Conservation (phyloP, 2,113 vertebrate species). For the Ariopsis seemanni region DNA sequence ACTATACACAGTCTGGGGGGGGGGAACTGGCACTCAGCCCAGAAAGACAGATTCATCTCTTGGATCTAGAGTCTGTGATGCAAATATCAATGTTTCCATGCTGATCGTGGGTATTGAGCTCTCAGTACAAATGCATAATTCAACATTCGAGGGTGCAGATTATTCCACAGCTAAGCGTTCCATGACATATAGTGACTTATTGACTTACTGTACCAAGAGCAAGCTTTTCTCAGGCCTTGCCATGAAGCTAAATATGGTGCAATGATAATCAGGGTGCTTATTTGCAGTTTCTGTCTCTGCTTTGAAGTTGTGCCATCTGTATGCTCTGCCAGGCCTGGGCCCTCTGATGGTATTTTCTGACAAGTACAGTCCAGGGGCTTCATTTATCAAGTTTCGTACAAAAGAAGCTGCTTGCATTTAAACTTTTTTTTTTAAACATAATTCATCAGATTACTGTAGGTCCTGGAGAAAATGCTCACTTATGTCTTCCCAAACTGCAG, state of each 20-base stretch:
- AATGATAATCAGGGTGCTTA: slow-evolving; percentile 35
- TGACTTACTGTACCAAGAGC: slow-evolving; percentile 32
- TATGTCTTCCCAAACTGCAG: too few species aligned
- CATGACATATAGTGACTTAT: slow-evolving; percentile 28
- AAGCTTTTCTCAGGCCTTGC: slow-evolving; percentile 19
- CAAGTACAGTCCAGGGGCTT: slow-evolving; percentile 22
- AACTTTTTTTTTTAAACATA: neutral
- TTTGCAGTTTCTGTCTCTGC: slow-evolving; percentile 27
- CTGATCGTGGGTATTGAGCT: slow-evolving; percentile 36
- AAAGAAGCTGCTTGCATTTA: neutral
- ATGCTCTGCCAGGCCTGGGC: slow-evolving; percentile 21
- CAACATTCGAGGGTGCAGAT: slow-evolving; percentile 19
- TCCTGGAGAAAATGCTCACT: neutral
- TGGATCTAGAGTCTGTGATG: slow-evolving; percentile 21
- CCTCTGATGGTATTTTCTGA: slow-evolving; percentile 33
- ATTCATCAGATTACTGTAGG: neutral
- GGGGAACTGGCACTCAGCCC: slow-evolving; percentile 27
- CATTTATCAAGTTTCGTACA: slow-evolving; percentile 18
- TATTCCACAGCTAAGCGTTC: slow-evolving; percentile 35
- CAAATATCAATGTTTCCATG: slow-evolving; percentile 43
- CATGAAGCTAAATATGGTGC: slow-evolving; percentile 24
- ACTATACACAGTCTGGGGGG: slow-evolving; percentile 19
- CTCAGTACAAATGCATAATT: slow-evolving; percentile 46
- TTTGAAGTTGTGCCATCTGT: slow-evolving; percentile 42
- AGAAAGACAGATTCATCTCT: slow-evolving; percentile 38